Base-by-base conservation (phyloP, 1,140 invertebrate species). In the Drosophila sucinea region DNA sequence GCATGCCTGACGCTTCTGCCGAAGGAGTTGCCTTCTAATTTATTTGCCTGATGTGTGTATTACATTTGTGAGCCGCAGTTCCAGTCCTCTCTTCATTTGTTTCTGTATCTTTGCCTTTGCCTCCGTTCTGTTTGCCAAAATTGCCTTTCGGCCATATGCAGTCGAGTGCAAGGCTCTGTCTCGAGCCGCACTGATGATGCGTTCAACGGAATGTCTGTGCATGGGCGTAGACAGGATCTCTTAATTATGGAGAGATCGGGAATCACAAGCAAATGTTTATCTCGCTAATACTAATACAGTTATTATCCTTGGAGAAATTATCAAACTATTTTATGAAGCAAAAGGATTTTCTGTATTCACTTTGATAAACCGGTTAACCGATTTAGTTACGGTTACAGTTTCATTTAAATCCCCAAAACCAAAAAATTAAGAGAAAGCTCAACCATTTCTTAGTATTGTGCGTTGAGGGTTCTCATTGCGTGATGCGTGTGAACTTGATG, bases 11-110 rank as follows among this genome's bases (percentile, higher is more conserved):
- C 84, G 84, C 80, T 81, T 80, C 80, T 81, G 70, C 85, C 84
- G 71, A 87, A 89, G 84, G 84, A 89, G 84, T 89, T 89, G 84
- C 84, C 77, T 81, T 90, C 85, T 90, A 89, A 91, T 91, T 90
- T 91, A 91, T 90, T 90, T 87, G 84, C 89, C 74, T 85, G 89
- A 91, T 85, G 83, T 91, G 79, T 91, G 83, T 90, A 91, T 90
- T 90, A 81, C 81, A 90, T 90, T 77, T 86, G 68, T 74, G 80
- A 29, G 32, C 74, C 57, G 33, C 27, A 32, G 65, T 56, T 47
- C 25, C 58, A 27, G 32, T 27, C 25, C 10, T 29, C 25, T 17
- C 35, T 38, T 38, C 35, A 38, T 38, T 38, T 38, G 60, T 44
- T 10, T 25, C 69, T 60, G 54, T 61, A 11, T 44, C 63, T 40